A percentile compares a stretch with the other conserved stretches of the same genome.
Evolutionary conservation across 2,113 vertebrate species (phyloP).

Genomic region (Octodon degus): DNA sequence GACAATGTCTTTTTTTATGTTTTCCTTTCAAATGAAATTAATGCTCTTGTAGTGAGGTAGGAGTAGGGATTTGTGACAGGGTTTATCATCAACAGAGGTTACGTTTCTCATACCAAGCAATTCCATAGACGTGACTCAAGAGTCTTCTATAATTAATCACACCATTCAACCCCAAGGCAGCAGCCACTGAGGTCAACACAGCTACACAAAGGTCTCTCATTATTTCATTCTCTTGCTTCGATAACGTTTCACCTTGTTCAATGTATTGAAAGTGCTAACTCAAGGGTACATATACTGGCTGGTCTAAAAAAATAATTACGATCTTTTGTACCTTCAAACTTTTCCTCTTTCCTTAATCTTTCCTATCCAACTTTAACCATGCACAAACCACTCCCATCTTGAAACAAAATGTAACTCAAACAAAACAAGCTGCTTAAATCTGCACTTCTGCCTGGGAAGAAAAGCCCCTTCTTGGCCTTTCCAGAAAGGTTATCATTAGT

Average conservation of each 20-base stretch:
- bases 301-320: background rate
- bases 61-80: background rate
- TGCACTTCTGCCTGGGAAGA: background rate
- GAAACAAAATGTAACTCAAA: slow-evolving; percentile 6
- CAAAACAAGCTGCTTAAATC: background rate
- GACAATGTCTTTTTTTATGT: background rate
- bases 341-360: slow-evolving; percentile 26
- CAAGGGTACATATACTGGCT: background rate
- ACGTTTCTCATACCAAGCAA: background rate
- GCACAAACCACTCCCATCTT: background rate
- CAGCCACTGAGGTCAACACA: background rate
- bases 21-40: background rate
- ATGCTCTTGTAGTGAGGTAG: background rate
- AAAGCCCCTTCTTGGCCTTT: background rate
- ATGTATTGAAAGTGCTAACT: background rate
- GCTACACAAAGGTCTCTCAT: background rate
- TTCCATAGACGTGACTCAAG: background rate
- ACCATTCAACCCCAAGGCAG: background rate
- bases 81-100: slow-evolving; percentile 2
- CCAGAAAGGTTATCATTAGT: background rate
- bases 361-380: background rate
- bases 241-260: background rate
- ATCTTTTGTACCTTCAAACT: background rate
- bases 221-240: background rate
- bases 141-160: background rate